A percentile compares a stretch with the other conserved stretches of the same genome.
phyloP scores from a whole-genome alignment of 2,888 invertebrate genomes.

The Caenorhabditis afra region DNA sequence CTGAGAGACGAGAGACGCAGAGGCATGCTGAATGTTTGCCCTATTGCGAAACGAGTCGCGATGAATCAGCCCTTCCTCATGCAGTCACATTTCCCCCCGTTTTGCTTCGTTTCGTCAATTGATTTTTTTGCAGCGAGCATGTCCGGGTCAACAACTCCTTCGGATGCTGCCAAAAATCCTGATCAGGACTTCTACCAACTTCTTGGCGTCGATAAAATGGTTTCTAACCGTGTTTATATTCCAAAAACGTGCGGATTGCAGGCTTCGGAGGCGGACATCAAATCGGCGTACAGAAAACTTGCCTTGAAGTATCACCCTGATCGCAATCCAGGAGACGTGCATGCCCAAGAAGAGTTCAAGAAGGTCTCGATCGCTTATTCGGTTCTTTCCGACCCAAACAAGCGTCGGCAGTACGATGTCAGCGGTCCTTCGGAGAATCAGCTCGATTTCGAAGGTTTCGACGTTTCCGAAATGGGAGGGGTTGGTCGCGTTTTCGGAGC shows the following conservation, averaged over 20 bases:
- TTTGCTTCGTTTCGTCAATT: not conserved
- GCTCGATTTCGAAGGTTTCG: conserved; percentile 79
- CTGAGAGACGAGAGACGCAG: conserved; percentile 22
- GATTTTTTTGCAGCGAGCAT: conserved; percentile 24
- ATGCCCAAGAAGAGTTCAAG: conserved; percentile 80
- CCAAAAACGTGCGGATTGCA: conserved; percentile 2
- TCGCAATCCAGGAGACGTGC: conserved; percentile 77
- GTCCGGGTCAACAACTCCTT: conserved; percentile 42
- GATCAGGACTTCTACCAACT: conserved; percentile 79
- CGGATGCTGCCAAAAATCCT: conserved; percentile 14
- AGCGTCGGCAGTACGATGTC: conserved; percentile 80
- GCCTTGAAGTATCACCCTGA: conserved; percentile 79
- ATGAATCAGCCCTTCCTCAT: conserved; percentile 35
- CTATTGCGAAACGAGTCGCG: conserved; percentile 49
- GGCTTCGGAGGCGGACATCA: conserved; percentile 79
- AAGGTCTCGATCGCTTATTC: conserved; percentile 80
- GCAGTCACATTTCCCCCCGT: not conserved
- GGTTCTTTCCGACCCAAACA: conserved; percentile 80
- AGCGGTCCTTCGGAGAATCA: conserved; percentile 77
- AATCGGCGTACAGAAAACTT: conserved; percentile 79
- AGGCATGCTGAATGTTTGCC: conserved; percentile 32
- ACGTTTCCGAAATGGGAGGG: conserved; percentile 80
- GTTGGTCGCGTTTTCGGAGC: conserved; percentile 80
- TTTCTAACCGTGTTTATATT: conserved; percentile 1
- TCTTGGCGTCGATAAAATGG: conserved; percentile 77